phyloP scores from a whole-genome alignment of 2,797 vertebrate species.

The Mormyrops boulengeri region DNA sequence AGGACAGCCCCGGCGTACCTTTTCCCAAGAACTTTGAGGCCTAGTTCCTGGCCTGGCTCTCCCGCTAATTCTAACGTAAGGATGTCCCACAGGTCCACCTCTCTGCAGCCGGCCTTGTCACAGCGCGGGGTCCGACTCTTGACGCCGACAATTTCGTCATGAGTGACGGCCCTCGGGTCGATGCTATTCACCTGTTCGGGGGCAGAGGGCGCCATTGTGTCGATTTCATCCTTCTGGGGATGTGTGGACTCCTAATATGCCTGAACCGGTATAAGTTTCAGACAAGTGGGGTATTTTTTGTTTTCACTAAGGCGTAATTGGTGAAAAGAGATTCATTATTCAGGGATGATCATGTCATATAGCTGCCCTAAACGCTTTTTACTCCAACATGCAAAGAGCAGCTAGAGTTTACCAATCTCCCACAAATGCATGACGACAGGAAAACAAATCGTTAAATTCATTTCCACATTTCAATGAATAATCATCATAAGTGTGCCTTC shows the following conservation, averaged over 20 bases:
- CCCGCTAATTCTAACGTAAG: conserved; percentile 77
- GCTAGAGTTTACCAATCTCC: not conserved
- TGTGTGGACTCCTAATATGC: not conserved
- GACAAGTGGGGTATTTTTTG: not conserved
- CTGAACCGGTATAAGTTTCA: not conserved
- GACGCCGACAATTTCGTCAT: conserved; percentile 89
- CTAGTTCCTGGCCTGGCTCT: conserved; percentile 72
- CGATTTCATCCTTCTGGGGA: not conserved
- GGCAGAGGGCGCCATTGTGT: not conserved
- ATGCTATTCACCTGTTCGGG: conserved; percentile 79
- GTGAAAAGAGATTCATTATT: not conserved
- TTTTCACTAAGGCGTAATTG: not conserved
- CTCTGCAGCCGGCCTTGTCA: conserved; percentile 74
- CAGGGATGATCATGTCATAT: not conserved
- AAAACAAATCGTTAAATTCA: not conserved
- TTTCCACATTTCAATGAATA: not conserved
- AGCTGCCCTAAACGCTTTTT: not conserved
- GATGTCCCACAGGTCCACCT: conserved; percentile 81
- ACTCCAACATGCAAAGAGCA: not conserved
- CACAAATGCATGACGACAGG: not conserved
- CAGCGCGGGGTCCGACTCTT: conserved; percentile 86
- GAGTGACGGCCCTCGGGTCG: conserved; percentile 83
- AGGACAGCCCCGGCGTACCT: conserved; percentile 56
- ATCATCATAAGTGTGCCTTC: not conserved
- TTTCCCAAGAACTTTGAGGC: conserved; percentile 84